Evolutionary conservation across 2,797 vertebrate genomes (phyloP), one percentile per base, ranked within the genome.

Genomic region (Crocidura indochinensis): DNA sequence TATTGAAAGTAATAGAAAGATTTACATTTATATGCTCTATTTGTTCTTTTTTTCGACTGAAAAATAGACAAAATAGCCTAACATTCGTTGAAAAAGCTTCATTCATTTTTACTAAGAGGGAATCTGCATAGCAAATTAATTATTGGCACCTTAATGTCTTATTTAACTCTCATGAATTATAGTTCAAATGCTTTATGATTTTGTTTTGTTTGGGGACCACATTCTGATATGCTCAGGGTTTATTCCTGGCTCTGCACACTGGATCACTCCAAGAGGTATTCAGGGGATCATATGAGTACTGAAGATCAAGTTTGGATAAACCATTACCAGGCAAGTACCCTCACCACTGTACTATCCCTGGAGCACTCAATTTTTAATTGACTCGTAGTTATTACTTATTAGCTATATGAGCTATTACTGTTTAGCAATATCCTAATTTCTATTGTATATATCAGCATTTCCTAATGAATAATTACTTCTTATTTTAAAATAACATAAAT

Each of bases 31-130:
- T 24, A 81, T 49, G 20, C 22, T 77, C 60, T 49, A 19, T 69
- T 82, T 88, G 26, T 92, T 44, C 27, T 27, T 74, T 77, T 87
- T 49, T 84, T 46, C 24, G 82, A 27, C 47, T 87, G 75, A 27
- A 11, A 38, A 38, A 38, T 38, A 38, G 38, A 38, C 38, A 38
- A 38, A 38, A 38, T 38, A 38, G 38, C 38, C 88, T 81, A 62
- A 22, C 80, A 19, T n/a, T 75, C n/a, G 44, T 31, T 80, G 49
- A 17, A 9, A 91, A 38, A 3, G 7, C 3, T 84, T 73, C 29
- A n/a, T 90, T 64, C 12, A 78, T 78, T 82, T 46, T 56, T 24
- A 82, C 10, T 47, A 10, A 77, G 77, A 44, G 62, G 3, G 17
- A 81, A 92, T 84, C 12, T 75, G 46, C 17, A 67, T 29, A 87